A percentile compares a stretch with the other conserved stretches of the same genome.
Evolutionary conservation across 2,888 invertebrate species (phyloP).

Genomic region (Trachelus stipa): DNA sequence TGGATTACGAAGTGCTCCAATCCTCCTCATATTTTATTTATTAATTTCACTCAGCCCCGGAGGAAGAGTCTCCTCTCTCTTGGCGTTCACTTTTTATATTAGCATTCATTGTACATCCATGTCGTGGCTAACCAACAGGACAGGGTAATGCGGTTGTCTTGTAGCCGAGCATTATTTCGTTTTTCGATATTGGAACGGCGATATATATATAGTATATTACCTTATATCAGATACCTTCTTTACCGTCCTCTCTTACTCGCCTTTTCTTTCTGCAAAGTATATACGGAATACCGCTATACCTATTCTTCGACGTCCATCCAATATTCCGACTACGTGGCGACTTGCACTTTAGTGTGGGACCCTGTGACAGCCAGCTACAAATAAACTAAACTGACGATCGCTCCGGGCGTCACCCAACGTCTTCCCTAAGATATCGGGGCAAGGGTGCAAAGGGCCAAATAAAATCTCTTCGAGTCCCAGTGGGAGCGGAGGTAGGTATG

Average conservation of each 20-base stretch:
- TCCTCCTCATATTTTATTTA: conserved; percentile 40
- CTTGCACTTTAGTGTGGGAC: background rate
- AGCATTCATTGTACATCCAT: conserved; percentile 36
- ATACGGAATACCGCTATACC: conserved; percentile 44
- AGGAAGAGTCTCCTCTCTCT: conserved; percentile 23
- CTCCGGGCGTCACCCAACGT: background rate
- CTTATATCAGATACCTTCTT: conserved; percentile 2
- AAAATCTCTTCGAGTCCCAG: background rate
- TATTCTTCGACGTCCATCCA: conserved; percentile 36
- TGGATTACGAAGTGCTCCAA: background rate
- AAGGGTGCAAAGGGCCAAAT: background rate
- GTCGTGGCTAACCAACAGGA: conserved; percentile 20
- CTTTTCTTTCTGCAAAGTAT: conserved; percentile 2
- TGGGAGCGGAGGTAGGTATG: background rate
- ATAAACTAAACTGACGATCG: background rate
- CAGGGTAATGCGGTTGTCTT: conserved; percentile 56
- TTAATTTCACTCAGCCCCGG: conserved; percentile 33
- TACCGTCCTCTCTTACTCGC: conserved; percentile 8
- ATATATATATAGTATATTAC: background rate
- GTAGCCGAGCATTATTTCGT: conserved; percentile 56
- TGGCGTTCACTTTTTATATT: conserved; percentile 44
- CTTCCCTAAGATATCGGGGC: background rate
- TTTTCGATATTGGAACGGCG: conserved; percentile 53
- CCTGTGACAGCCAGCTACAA: background rate
- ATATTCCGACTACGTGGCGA: conserved; percentile 34